Base-by-base conservation (phyloP, 2,888 invertebrate genomes). In the Psylliodes chrysocephalus region DNA sequence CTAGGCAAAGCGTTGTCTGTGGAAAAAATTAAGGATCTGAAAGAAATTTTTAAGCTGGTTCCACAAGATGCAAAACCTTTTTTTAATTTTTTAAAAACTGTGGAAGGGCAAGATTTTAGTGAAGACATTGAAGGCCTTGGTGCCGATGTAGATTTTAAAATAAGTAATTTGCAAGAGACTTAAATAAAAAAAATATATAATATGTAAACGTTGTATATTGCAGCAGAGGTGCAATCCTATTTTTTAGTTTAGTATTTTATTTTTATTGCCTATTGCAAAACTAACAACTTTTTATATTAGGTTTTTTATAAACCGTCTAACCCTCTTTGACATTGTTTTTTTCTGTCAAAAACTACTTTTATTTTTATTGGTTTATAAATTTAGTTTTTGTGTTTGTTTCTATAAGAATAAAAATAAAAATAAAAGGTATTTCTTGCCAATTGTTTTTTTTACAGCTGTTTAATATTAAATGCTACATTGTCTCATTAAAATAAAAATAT, bases 271-370 rank as follows among this genome's bases (percentile, higher is more conserved):
- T 19, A 46, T 18, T 19, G 18, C 15, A 46, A 17, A 42, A 42
- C 42, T 42, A 42, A 25, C 55, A 40, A 40, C 42, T 40, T 8
- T 55, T 55, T 38, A 40, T 40, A 40, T 42, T 38, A 44, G 42
- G 44, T 42, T 55, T 44, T 42, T n/a, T 14, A 42, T 55, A 55
- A 55, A 42, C 7, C 38, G 44, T 18, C 42, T 40, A 55, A 55
- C 25, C 18, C 55, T 55, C 42, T 42, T 55, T 55, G 42, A 42
- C 25, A 42, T 55, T 55, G 25, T n/a, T 25, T 12, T 55, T 55
- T 55, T 42, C 38, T 55, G 38, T 55, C 42, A 17, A 38, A 40
- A 38, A 40, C 38, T 56, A 12, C 30, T 15, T 40, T n/a, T n/a
- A n/a, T n/a, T n/a, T n/a, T n/a, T n/a, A n/a, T n/a, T n/a, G n/a